Base-by-base conservation (phyloP, 2,113 vertebrate genomes). In the Bucco capensis region DNA sequence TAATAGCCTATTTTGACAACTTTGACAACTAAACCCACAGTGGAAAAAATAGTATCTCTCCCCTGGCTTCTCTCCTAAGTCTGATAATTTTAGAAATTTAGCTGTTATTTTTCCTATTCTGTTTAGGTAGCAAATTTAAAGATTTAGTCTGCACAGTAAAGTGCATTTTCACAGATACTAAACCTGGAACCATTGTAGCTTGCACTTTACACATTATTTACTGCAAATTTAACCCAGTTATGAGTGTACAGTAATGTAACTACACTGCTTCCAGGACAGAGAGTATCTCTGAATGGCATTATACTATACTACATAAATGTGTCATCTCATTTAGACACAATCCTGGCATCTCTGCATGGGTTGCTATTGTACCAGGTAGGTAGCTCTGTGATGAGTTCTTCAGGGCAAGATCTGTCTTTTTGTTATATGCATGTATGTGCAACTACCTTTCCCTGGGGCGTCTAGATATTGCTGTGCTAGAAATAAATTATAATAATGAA, bases 401-500 rank as follows among this genome's bases (percentile, higher is more conserved):
- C 86, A 90, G 91, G 91, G 91, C 76, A 78, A 86, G 82, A 95
- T 83, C 38, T 51, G 14, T 62, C 72, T 90, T 95, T 95, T 91
- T 61, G 86, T 95, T 94, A 90, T 88, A 91, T 83, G 88, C 77
- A 49, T 93, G 77, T 89, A 57, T 89, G 44, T 93, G 80, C 74
- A 96, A 90, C 73, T 86, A 77, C 57, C 57, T 90, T 85, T 91
- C 88, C 88, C 93, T 81, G 57, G 76, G 64, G 92, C 51, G 37
- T 38, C 18, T 21, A 90, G 76, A 92, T 91, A 83, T 65, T 88
- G 65, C 88, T 91, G 83, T 49, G 61, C 83, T 65, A 53, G 90
- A 95, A 96, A 95, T 95, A 95, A 95, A 95, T 94, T 88, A 93
- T 40, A 89, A 94, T 95, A 92, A 93, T 84, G 86, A 93, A 84